phyloP scores from a whole-genome alignment of 2,888 invertebrate genomes.

The Pemphredon lugubris region DNA sequence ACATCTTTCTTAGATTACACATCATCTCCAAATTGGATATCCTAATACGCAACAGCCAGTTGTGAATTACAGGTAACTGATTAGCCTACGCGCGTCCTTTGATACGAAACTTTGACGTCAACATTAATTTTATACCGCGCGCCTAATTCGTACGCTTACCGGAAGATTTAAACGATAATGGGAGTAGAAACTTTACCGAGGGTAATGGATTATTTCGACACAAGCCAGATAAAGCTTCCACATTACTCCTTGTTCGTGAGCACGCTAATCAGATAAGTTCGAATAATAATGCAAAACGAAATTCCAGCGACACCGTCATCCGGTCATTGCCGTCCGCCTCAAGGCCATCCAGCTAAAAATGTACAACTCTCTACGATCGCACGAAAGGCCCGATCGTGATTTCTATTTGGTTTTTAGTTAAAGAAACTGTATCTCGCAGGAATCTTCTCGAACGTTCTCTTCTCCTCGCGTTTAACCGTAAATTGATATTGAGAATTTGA shows the following conservation, averaged over 20 bases:
- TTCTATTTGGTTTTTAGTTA: not conserved
- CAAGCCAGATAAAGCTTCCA: not conserved
- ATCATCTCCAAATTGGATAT: no score
- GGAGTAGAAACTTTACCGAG: not conserved
- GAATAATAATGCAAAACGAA: conserved; percentile 19
- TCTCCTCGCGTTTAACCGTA: not conserved
- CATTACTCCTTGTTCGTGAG: conserved; percentile 5
- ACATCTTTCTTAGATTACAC: no score
- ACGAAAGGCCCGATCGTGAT: conserved; percentile 6
- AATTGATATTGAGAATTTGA: no score
- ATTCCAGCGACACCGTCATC: conserved; percentile 21
- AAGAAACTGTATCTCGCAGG: not conserved
- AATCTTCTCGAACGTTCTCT: conserved; percentile 9
- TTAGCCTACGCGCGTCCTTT: no score
- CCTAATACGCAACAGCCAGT: no score
- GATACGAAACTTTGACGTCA: no score
- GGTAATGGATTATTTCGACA: not conserved
- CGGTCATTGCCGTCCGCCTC: conserved; percentile 38
- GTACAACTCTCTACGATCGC: conserved; percentile 1
- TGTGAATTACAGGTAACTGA: no score
- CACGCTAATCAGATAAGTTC: conserved; percentile 8
- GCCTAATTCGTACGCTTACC: not conserved
- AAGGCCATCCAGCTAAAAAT: conserved; percentile 27
- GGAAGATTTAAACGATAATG: conserved; percentile 9
- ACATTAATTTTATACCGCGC: not conserved